phyloP scores from a whole-genome alignment of 2,888 invertebrate genomes.

The Stenurella melanura region DNA sequence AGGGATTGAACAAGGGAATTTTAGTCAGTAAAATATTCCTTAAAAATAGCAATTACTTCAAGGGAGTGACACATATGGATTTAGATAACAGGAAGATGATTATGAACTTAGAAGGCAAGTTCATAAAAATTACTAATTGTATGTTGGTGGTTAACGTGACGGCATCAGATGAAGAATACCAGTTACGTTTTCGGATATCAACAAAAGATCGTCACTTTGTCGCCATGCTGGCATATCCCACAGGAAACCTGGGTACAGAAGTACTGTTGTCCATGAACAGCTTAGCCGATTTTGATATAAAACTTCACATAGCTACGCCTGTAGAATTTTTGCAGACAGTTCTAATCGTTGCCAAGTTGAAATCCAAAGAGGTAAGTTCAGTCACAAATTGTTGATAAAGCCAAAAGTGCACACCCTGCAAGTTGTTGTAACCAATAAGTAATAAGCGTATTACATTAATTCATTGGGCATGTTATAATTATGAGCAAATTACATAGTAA shows the following conservation, averaged over 20 bases:
- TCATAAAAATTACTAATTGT: constrained; percentile 82
- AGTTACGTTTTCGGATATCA: constrained; percentile 83
- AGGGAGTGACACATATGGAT: constrained; percentile 82
- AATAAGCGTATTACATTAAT: too few species aligned
- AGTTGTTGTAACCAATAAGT: too few species aligned
- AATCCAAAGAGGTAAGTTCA: constrained; percentile 77
- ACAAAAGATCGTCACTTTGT: constrained; percentile 83
- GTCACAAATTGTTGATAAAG: too few species aligned
- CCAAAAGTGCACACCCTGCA: too few species aligned
- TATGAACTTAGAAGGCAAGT: constrained; percentile 78
- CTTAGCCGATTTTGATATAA: constrained; percentile 83
- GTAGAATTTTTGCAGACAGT: constrained; percentile 82
- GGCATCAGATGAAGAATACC: constrained; percentile 82
- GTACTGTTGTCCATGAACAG: constrained; percentile 79
- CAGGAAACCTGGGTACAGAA: constrained; percentile 83
- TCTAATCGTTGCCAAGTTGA: constrained; percentile 80
- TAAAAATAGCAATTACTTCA: constrained; percentile 79
- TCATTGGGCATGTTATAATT: too few species aligned
- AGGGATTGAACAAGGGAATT: constrained; percentile 82
- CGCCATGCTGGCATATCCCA: constrained; percentile 82
- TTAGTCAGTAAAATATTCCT: constrained; percentile 81
- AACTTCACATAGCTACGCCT: constrained; percentile 84
- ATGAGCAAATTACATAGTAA: too few species aligned
- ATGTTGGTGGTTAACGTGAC: constrained; percentile 85
- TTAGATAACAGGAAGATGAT: constrained; percentile 83